Percentiles rank a stretch among this genome's conserved stretches.
These are phyloP conservation scores for Calephelis perditalis DNA, from an alignment of 2,888 invertebrate species.

Conservation along the genomic window DNA sequence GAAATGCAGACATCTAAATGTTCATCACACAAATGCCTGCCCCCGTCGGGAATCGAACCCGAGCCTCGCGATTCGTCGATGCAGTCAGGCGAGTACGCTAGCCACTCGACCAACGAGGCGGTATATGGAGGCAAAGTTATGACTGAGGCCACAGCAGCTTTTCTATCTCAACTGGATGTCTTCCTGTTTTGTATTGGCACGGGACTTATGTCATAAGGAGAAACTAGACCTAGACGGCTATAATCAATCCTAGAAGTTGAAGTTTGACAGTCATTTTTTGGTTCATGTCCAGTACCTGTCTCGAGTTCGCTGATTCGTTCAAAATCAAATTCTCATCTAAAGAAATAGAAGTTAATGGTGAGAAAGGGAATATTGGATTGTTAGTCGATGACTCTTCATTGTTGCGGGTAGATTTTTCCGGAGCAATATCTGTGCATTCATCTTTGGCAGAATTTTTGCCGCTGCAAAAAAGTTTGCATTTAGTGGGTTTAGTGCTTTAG, in stretches of 20 bases:
- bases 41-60: too few species aligned
- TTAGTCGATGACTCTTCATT: constrained; percentile 18
- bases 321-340: constrained; percentile 16
- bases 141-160: constrained; percentile 20
- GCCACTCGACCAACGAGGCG: too few species aligned
- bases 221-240: constrained; percentile 23
- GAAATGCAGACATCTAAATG: too few species aligned
- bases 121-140: constrained; percentile 20
- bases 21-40: too few species aligned
- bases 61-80: too few species aligned
- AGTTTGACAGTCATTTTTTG: constrained; percentile 18
- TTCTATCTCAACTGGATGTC: constrained; percentile 19
- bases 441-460: constrained; percentile 5
- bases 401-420: constrained; percentile 15
- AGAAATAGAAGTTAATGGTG: constrained; percentile 15
- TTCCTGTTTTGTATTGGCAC: constrained; percentile 24
- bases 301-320: constrained; percentile 16
- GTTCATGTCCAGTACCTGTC: constrained; percentile 14
- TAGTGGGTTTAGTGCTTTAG: too few species aligned
- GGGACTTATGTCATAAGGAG: constrained; percentile 23
- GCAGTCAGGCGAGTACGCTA: too few species aligned
- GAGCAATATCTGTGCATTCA: constrained; percentile 1
- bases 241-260: constrained; percentile 22
- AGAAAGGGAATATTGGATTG: constrained; percentile 11
- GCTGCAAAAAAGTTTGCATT: constrained; percentile 6